Evolutionary conservation across 2,797 vertebrate species (phyloP).

Genomic region (Lycodopsis pacificus): DNA sequence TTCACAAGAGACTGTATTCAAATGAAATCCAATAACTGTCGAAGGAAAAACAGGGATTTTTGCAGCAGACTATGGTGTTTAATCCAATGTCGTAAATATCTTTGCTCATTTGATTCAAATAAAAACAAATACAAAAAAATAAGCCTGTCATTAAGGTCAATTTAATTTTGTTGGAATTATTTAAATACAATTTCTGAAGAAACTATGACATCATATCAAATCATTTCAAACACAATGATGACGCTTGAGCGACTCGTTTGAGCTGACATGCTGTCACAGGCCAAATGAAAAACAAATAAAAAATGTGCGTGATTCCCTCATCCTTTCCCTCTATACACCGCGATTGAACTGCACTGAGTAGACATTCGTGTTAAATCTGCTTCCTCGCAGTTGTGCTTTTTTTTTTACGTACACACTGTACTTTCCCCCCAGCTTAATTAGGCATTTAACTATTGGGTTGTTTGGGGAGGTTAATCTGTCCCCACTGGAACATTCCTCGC

Average conservation of each 20-base stretch:
- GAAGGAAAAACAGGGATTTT: background rate
- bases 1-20: too few species aligned
- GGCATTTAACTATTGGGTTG: slow-evolving; percentile 64
- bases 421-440: slow-evolving; percentile 54
- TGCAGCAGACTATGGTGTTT: background rate
- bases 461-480: slow-evolving; percentile 80
- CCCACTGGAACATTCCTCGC: slow-evolving; percentile 78
- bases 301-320: background rate
- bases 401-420: slow-evolving; percentile 47
- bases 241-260: background rate
- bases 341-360: background rate
- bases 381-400: slow-evolving; percentile 35
- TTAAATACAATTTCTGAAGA: background rate
- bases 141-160: background rate
- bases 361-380: slow-evolving; percentile 24
- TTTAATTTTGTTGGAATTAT: background rate
- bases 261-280: background rate
- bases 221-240: background rate
- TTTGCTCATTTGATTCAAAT: background rate
- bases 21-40: background rate
- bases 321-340: background rate
- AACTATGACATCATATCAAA: background rate
- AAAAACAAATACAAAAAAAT: background rate
- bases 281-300: background rate
- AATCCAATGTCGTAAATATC: background rate